phyloP scores from a whole-genome alignment of 2,797 vertebrate genomes.

The Pteropus rufus region DNA sequence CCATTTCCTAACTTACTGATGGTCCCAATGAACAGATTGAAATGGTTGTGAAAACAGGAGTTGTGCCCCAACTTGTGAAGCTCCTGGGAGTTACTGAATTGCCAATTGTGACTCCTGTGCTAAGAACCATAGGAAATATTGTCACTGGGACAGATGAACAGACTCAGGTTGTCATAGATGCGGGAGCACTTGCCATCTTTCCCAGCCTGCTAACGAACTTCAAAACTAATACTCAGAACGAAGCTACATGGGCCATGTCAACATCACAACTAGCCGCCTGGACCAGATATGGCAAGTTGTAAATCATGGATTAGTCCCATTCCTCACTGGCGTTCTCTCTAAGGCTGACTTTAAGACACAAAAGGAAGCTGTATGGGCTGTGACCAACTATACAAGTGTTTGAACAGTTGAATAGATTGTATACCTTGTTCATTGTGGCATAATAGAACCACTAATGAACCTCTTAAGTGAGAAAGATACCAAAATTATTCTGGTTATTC shows the following conservation, averaged over 20 bases:
- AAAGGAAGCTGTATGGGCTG: conserved; percentile 97
- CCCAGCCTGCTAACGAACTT: conserved; percentile 89
- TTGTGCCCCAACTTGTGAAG: conserved; percentile 91
- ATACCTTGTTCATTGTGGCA: conserved; percentile 92
- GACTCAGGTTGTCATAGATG: conserved; percentile 93
- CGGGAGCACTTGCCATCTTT: conserved; percentile 89
- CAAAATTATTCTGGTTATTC: conserved; percentile 94
- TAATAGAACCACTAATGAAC: conserved; percentile 91
- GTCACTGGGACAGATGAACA: conserved; percentile 98
- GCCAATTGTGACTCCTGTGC: conserved; percentile 91
- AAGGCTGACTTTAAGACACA: conserved; percentile 98
- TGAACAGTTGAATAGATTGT: conserved; percentile 95
- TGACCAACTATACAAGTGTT: conserved; percentile 97
- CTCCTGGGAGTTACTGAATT: conserved; percentile 90
- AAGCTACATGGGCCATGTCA: conserved; percentile 98
- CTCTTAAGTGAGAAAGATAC: conserved; percentile 93
- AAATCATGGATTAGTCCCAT: conserved; percentile 90
- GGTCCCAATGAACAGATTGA: conserved; percentile 96
- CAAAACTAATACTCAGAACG: conserved; percentile 96
- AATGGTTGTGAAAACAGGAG: conserved; percentile 90
- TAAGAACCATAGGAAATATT: conserved; percentile 96
- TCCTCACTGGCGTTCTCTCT: conserved; percentile 89
- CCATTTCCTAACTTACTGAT: conserved; percentile 95
- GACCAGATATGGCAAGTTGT: conserved; percentile 96
- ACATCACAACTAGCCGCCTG: conserved; percentile 96